Base-by-base conservation (phyloP, 2,113 vertebrate genomes). In the Meleagris gallopavo region DNA sequence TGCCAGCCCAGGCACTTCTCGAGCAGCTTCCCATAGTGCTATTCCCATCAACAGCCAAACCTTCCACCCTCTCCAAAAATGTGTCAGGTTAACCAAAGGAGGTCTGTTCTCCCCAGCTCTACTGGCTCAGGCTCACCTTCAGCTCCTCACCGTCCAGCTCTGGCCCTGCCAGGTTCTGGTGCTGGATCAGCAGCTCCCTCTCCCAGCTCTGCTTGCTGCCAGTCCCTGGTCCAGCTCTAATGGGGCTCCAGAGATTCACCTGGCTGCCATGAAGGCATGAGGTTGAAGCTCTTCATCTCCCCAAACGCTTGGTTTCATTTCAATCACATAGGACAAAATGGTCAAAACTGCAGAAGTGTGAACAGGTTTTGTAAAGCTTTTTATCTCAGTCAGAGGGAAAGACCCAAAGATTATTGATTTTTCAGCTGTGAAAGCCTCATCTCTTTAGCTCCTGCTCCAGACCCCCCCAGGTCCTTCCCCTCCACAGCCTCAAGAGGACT, bases 261-360 rank as follows among this genome's bases (percentile, higher is more conserved):
- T 50, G 8, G 7, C 34, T 85, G 52, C 18, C 12, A 10, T 40
- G 32, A 61, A 75, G 22, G 4, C 67, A 8, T 1, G 4, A 66
- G 11, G 8, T 3, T 41, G 36, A 29, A 0, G 0, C 0, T 29
- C 41, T 41, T 45, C 65, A 41, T 10, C 46, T 46, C 74, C 69
- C 32, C 20, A 2, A 10, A 6, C 1, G 5, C 27, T 65, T 46
- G 45, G 7, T 24, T 41, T 15, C 2, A 0, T 52, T 89, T 84
- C 52, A 64, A 20, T 30, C 1, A 2, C 38, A n/a, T 6, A 2
- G 6, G 40, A 30, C 24, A 52, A 79, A 72, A 40, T 0, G 38
- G 13, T 14, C 20, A 19, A 69, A 64, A 57, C 43, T 18, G 57
- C 29, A 24, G 24, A 72, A 61, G 25, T 0, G 1, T 4, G 9